phyloP scores from a whole-genome alignment of 2,797 vertebrate genomes.

The Melanotaenia nigrans region DNA sequence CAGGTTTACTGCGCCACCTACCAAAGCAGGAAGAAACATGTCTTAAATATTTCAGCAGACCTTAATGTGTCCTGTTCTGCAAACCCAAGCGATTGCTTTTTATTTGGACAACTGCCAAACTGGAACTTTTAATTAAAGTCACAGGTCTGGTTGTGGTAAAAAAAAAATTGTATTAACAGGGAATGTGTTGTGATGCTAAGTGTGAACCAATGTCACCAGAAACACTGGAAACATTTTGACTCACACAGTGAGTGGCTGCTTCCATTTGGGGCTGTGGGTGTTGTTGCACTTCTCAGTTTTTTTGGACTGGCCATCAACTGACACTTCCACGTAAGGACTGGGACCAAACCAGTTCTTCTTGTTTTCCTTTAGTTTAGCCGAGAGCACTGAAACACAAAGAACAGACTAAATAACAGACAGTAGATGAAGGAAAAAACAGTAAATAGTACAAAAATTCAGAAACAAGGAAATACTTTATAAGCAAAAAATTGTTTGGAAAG shows the following conservation, averaged over 20 bases:
- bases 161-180: background rate
- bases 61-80: no score
- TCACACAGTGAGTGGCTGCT: slow-evolving; percentile 97
- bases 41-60: background rate
- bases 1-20: background rate
- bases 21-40: background rate
- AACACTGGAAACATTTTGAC: slow-evolving; percentile 61
- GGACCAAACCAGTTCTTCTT: slow-evolving; percentile 99
- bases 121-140: background rate
- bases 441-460: slow-evolving; percentile 6
- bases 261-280: slow-evolving; percentile 98
- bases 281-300: slow-evolving; percentile 99
- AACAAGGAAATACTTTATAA: background rate
- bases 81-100: background rate
- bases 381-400: slow-evolving; percentile 87
- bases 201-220: slow-evolving; percentile 9
- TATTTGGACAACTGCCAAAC: background rate
- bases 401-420: background rate
- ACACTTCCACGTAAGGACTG: slow-evolving; percentile 97
- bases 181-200: background rate
- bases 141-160: background rate
- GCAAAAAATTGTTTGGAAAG: no score
- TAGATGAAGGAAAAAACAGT: background rate
- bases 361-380: slow-evolving; percentile 97
- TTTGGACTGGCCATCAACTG: slow-evolving; percentile 96